phyloP scores from a whole-genome alignment of 2,888 invertebrate genomes.

The Carpatolechia fugitivella region DNA sequence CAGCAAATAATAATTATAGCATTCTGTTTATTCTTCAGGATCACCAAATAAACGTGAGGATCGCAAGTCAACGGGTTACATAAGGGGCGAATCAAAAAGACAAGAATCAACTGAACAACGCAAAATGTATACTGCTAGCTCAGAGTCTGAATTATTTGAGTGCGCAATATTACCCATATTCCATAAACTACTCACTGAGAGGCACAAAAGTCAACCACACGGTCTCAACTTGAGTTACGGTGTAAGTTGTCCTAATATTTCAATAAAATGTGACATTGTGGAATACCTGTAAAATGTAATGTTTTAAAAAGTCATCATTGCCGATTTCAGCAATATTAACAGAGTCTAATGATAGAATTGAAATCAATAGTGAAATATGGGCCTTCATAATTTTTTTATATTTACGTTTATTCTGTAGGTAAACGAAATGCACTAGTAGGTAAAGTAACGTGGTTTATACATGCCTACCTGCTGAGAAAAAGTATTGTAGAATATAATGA shows the following conservation, averaged over 20 bases:
- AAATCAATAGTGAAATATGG: too few relatives aligned
- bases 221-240: constrained; percentile 86
- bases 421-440: neutral
- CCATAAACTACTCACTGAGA: constrained; percentile 92
- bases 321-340: neutral
- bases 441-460: neutral
- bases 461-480: neutral
- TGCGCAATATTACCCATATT: constrained; percentile 94
- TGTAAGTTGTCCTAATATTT: constrained; percentile 95
- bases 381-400: too few relatives aligned
- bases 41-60: constrained; percentile 66
- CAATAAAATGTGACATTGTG: constrained; percentile 97
- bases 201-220: constrained; percentile 85
- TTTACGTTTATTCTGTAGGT: neutral
- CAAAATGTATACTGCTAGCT: constrained; percentile 87
- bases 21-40: constrained; percentile 43
- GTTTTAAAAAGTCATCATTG: neutral
- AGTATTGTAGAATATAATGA: neutral
- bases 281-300: constrained; percentile 93
- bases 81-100: constrained; percentile 64
- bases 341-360: too few relatives aligned
- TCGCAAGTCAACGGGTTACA: constrained; percentile 73
- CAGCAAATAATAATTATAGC: too few relatives aligned
- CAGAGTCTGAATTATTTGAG: constrained; percentile 91
- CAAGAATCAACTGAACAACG: constrained; percentile 63